Base-by-base conservation (phyloP, 2,888 invertebrate species). In the Dryadula phaetusa region DNA sequence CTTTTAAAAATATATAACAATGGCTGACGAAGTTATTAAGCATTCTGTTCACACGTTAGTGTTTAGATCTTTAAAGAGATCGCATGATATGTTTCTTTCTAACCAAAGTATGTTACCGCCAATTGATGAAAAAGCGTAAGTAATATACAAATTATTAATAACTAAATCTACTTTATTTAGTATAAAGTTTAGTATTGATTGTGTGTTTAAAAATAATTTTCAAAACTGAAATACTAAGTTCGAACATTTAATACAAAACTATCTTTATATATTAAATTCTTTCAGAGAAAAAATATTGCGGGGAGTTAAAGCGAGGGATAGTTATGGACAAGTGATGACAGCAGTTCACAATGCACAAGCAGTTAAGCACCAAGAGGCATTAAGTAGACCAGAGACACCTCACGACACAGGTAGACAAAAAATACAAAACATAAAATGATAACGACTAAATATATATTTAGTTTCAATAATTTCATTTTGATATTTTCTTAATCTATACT, bases 11-110 rank as follows among this genome's bases (percentile, higher is more conserved):
- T 12, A 42, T 34, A 20, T 70, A 58, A 74, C 56, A 82, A 94
- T 94, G 93, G 91, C 93, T 76, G 96, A 97, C 90, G 97, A 98
- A 78, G 98, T 99, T 10, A 98, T 99, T 82, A 96, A 98, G 78
- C 99, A 99, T 90, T 99, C 99, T 5, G 98, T 99, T 0, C 99
- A 99, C 84, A 99, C 99, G 0, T 91, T 99, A 72, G 98, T 99
- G 72, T 99, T 99, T 85, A 95, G 99, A 75, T 99, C 99, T 7
- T 87, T 99, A 73, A 99, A 99, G 87, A 93, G 99, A 80, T 98
- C 99, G 0, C 99, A 99, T 85, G 99, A 99, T 87, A 97, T 99
- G 96, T 99, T 99, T 86, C 93, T 99, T 54, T 95, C 97, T 14
- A 98, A 99, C 84, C 98, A 99, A 83, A 96, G 97, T 25, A 90